A percentile compares a stretch with the other conserved stretches of the same genome.
phyloP scores from a whole-genome alignment of 2,888 invertebrate genomes.

The Amphimallon solstitiale region DNA sequence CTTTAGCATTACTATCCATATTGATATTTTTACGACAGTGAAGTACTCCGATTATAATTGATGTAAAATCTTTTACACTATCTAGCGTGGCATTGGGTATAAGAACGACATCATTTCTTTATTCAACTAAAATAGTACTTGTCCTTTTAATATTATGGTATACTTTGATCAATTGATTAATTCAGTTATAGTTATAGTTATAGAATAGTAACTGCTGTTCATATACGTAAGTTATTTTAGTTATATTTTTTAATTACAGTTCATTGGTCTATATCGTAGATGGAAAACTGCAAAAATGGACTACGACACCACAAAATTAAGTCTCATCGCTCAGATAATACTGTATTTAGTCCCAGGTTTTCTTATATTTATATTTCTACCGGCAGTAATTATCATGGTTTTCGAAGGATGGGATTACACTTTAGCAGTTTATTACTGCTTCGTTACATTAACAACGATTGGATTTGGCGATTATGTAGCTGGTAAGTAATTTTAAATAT shows the following conservation, averaged over 20 bases:
- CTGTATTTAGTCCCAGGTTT: slow-evolving; percentile 91
- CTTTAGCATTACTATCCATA: too few species aligned
- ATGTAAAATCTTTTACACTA: too few species aligned
- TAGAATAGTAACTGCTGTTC: too few species aligned
- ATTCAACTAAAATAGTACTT: too few species aligned
- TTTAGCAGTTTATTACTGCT: slow-evolving; percentile 86
- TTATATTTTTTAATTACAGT: slow-evolving; percentile 65
- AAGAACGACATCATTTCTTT: too few species aligned
- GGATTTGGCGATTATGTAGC: slow-evolving; percentile 95
- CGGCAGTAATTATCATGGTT: slow-evolving; percentile 83
- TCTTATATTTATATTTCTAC: slow-evolving; percentile 86
- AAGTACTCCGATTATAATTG: too few species aligned
- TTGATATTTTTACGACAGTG: too few species aligned
- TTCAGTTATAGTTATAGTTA: too few species aligned
- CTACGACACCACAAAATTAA: slow-evolving; percentile 74
- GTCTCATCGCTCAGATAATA: slow-evolving; percentile 81
- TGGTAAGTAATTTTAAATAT: slow-evolving; percentile 73
- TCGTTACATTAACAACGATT: slow-evolving; percentile 87
- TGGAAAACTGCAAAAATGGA: slow-evolving; percentile 78
- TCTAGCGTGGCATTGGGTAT: too few species aligned
- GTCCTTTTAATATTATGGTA: too few species aligned
- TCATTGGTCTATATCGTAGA: slow-evolving; percentile 80
- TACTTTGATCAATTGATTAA: too few species aligned
- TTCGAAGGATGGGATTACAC: slow-evolving; percentile 90
- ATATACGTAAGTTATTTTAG: slow-evolving; percentile 21